Evolutionary conservation across 2,113 vertebrate genomes (phyloP).

Genomic region (Cinclus cinclus): DNA sequence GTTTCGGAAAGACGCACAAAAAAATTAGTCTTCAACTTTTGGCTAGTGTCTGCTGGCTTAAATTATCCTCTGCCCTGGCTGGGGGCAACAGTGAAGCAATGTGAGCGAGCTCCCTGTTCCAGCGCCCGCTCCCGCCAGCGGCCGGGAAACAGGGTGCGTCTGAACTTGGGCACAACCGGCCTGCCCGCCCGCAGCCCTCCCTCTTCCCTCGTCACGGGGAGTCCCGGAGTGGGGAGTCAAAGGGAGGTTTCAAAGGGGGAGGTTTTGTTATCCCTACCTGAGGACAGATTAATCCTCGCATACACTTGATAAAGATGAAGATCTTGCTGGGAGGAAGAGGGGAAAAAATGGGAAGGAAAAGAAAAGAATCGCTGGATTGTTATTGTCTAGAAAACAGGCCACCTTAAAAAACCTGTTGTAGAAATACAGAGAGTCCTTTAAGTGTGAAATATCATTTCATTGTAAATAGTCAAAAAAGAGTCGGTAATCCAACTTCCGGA

Average conservation of each 20-base stretch:
- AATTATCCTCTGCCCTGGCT: not conserved
- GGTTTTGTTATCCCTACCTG: slow-evolving; percentile 52
- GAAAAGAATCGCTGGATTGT: slow-evolving; percentile 38
- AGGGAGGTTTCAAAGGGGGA: not conserved
- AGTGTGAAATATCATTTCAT: slow-evolving; percentile 98
- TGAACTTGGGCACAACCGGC: not conserved
- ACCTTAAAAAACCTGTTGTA: slow-evolving; percentile 74
- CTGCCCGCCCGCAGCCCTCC: not conserved
- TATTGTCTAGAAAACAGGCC: slow-evolving; percentile 58
- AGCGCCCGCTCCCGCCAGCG: not conserved
- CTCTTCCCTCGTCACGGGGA: not conserved
- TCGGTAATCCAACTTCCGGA: slow-evolving; percentile 98
- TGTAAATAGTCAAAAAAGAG: slow-evolving; percentile 87
- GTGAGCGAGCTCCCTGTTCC: not conserved
- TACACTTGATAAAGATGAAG: slow-evolving; percentile 28
- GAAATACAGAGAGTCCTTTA: slow-evolving; percentile 82
- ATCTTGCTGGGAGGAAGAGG: not conserved
- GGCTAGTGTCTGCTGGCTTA: not conserved
- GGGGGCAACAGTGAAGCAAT: not conserved
- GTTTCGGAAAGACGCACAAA: not conserved
- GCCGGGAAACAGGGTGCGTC: not conserved
- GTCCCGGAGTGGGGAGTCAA: not conserved
- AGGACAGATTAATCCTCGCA: not conserved
- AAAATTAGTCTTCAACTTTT: slow-evolving; percentile 12
- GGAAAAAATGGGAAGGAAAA: not conserved